Evolutionary conservation across 2,113 vertebrate species (phyloP).

Genomic region (Morone chrysops): DNA sequence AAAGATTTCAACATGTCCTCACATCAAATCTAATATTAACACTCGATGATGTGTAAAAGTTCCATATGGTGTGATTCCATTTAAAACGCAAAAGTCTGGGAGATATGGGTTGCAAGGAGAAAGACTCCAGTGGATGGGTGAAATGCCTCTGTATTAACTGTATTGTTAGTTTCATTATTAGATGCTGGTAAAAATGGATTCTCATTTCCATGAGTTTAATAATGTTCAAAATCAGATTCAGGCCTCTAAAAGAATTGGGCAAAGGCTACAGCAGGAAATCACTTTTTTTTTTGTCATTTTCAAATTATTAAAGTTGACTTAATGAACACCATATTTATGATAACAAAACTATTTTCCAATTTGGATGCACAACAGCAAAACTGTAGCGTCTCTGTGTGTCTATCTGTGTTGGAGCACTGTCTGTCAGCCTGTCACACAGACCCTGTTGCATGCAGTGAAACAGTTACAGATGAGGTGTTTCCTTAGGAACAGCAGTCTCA

Average conservation of each 20-base stretch:
- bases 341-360: neutral
- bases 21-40: constrained; percentile 21
- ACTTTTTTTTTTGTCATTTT: constrained; percentile 44
- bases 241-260: constrained; percentile 29
- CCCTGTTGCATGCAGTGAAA: neutral
- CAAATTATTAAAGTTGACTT: constrained; percentile 41
- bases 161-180: constrained; percentile 57
- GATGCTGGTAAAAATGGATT: constrained; percentile 27
- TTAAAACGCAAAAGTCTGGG: constrained; percentile 18
- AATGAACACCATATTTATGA: constrained; percentile 50
- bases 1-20: neutral
- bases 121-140: constrained; percentile 3
- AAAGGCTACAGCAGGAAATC: constrained; percentile 53
- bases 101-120: neutral
- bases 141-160: constrained; percentile 22
- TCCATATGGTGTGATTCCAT: neutral
- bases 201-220: constrained; percentile 59
- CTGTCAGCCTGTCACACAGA: constrained; percentile 33
- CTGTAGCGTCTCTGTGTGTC: neutral
- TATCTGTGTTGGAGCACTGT: neutral
- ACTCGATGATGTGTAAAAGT: neutral
- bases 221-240: constrained; percentile 58
- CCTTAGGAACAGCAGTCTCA: constrained; percentile 19
- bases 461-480: constrained; percentile 24
- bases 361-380: constrained; percentile 26